Evolutionary conservation across 2,888 invertebrate species (phyloP).

Genomic region (Metacarcinus magister): DNA sequence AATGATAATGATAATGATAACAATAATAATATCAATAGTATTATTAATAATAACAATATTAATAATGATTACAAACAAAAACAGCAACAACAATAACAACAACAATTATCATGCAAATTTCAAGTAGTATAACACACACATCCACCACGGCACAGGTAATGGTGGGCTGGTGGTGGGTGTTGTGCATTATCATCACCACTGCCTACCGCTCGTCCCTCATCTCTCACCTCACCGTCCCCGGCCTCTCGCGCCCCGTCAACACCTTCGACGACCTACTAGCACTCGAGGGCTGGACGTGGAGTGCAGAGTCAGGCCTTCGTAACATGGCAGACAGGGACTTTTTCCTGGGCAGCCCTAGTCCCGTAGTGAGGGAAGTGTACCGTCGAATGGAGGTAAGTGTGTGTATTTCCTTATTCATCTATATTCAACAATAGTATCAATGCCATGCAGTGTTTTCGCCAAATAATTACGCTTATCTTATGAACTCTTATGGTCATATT

Average conservation of each 20-base stretch:
- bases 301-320: slow-evolving; percentile 38
- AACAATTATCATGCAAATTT: too few species aligned
- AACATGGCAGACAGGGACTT: slow-evolving; percentile 61
- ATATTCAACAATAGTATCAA: not conserved
- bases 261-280: slow-evolving; percentile 80
- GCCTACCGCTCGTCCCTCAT: slow-evolving; percentile 79
- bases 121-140: too few species aligned
- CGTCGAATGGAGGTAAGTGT: slow-evolving; percentile 58
- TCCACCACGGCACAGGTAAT: slow-evolving; percentile 59
- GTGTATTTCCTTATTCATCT: not conserved
- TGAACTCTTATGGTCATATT: too few species aligned
- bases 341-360: slow-evolving; percentile 49
- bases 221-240: slow-evolving; percentile 83
- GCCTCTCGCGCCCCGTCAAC: slow-evolving; percentile 83
- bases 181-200: slow-evolving; percentile 71
- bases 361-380: slow-evolving; percentile 61
- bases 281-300: slow-evolving; percentile 71
- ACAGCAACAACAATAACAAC: too few species aligned
- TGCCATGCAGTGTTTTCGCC: too few species aligned
- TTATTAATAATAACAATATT: too few species aligned
- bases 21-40: too few species aligned
- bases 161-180: slow-evolving; percentile 76
- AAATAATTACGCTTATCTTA: too few species aligned
- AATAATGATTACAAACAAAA: too few species aligned
- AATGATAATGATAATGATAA: too few species aligned